These are phyloP conservation scores for Urophycis tenuis DNA, from an alignment of 2,797 vertebrate species.

Conservation along the genomic window DNA sequence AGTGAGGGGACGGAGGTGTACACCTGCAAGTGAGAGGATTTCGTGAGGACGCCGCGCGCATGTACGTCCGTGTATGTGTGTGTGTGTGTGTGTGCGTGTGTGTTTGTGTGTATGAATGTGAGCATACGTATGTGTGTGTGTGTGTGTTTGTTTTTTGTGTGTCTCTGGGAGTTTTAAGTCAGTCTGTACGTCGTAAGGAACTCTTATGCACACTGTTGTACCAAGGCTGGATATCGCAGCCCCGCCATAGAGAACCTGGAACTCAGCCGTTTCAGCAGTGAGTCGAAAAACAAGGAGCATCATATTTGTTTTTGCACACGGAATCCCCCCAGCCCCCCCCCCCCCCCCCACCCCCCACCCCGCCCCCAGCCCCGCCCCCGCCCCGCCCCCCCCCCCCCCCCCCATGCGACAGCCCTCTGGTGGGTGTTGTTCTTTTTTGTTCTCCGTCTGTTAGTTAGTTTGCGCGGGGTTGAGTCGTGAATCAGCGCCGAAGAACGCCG, in stretches of 20 bases:
- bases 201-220: constrained; percentile 20
- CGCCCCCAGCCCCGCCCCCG: too few relatives aligned
- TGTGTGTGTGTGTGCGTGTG: constrained; percentile 5
- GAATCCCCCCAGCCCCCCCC: constrained; percentile 35
- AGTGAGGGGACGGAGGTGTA: constrained; percentile 95
- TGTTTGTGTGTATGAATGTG: constrained; percentile 24
- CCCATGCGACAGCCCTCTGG: constrained; percentile 26
- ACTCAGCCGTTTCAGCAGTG: constrained; percentile 34
- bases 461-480: constrained; percentile 22
- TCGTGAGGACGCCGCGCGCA: constrained; percentile 41
- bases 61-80: constrained; percentile 17
- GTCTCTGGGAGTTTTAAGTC: neutral
- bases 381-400: too few relatives aligned
- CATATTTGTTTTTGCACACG: constrained; percentile 60
- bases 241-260: constrained; percentile 34
- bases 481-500: constrained; percentile 20
- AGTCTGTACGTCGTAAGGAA: constrained; percentile 21
- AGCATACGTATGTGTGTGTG: neutral
- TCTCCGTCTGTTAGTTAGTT: too few relatives aligned
- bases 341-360: constrained; percentile 31
- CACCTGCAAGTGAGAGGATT: constrained; percentile 87
- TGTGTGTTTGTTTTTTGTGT: neutral
- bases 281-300: constrained; percentile 39
- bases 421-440: constrained; percentile 28
- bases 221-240: constrained; percentile 29